Percentiles rank a stretch among this genome's conserved stretches.
Conservation (phyloP, 2,797 vertebrate genomes). For the Sebastes aleutianus region DNA sequence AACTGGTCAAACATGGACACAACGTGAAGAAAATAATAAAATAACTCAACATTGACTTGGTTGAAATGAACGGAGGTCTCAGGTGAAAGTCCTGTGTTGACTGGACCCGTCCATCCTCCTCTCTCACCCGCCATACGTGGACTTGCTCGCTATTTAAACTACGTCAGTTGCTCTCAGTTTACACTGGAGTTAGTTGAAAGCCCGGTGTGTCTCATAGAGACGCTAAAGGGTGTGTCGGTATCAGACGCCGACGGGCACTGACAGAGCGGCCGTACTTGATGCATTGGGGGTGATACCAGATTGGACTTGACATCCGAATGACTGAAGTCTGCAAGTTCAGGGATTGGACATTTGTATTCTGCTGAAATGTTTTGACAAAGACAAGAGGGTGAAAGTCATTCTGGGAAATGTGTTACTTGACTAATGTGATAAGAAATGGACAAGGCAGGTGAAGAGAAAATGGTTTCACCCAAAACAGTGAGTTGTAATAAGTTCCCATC, state of each 20-base stretch:
- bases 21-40: too few relatives aligned
- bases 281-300: too few relatives aligned
- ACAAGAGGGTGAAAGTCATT: neutral
- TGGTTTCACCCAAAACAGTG: neutral
- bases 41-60: too few relatives aligned
- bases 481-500: neutral
- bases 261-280: fast-evolving
- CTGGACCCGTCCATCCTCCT: too few relatives aligned
- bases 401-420: neutral
- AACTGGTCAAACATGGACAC: neutral
- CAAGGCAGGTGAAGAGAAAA: neutral
- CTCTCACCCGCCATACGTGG: fast-evolving
- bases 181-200: too few relatives aligned
- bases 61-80: fast-evolving
- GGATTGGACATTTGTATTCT: neutral
- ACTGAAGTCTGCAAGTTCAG: neutral
- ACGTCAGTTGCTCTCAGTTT: too few relatives aligned
- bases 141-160: too few relatives aligned
- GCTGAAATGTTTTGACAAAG: neutral
- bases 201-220: too few relatives aligned
- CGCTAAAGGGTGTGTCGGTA: too few relatives aligned
- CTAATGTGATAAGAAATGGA: neutral
- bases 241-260: too few relatives aligned
- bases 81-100: too few relatives aligned
- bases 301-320: neutral